Percentiles rank a stretch among this genome's conserved stretches.
Conservation (phyloP, 2,113 vertebrate genomes). For the Microcebus jonahi region DNA sequence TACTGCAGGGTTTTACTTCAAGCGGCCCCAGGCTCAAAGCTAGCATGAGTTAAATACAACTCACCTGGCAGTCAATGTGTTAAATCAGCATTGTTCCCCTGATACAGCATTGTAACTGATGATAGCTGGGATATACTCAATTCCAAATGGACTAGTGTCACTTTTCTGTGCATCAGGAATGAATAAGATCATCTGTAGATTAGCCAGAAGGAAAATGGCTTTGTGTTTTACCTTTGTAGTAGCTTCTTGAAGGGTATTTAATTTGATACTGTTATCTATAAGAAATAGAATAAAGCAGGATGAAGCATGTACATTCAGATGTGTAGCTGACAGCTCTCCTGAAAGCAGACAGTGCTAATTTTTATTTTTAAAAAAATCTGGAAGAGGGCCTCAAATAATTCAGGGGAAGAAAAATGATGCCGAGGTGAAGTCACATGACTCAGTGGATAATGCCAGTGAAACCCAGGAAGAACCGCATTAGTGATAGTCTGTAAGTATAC, state of each 20-base stretch:
- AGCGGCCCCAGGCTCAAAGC: no score
- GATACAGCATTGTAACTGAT: slow-evolving; percentile 1
- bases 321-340: slow-evolving; percentile 52
- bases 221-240: slow-evolving; percentile 65
- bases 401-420: slow-evolving; percentile 50
- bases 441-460: slow-evolving; percentile 67
- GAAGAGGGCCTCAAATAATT: slow-evolving; percentile 58
- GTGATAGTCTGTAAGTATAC: slow-evolving; percentile 67
- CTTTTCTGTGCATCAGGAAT: slow-evolving; percentile 45
- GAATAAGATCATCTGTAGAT: slow-evolving; percentile 56
- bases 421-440: slow-evolving; percentile 57
- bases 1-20: no score
- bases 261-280: slow-evolving; percentile 66
- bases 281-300: slow-evolving; percentile 61
- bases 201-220: slow-evolving; percentile 52
- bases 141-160: slow-evolving; percentile 12
- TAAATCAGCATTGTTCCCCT: background rate
- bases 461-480: slow-evolving; percentile 71
- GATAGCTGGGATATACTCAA: slow-evolving; percentile 36
- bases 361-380: slow-evolving; percentile 58
- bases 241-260: slow-evolving; percentile 56
- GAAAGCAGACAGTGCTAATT: slow-evolving; percentile 46
- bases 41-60: no score
- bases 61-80: no score
- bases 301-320: slow-evolving; percentile 46